Evolutionary conservation across 2,888 invertebrate species (phyloP), one percentile per base, ranked within the genome.

Genomic region (Cerastoderma edule): DNA sequence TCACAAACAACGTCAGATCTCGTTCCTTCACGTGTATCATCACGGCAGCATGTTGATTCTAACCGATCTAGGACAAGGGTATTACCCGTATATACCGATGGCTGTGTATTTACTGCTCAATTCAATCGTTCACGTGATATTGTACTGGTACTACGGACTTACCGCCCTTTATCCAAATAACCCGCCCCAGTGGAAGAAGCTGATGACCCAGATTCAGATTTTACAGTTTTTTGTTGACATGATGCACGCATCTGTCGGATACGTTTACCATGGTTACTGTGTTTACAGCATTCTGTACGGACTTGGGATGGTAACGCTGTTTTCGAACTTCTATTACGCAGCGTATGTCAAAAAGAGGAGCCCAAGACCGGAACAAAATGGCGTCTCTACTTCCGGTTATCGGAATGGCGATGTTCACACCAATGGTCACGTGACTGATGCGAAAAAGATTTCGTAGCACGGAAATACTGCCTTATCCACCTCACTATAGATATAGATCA

Each of bases 21-120:
- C 89, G 22, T 87, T 91, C 66, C 88, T 92, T 5, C 92, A 92
- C 78, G 87, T 92, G 0, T 92, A 90, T 72, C 92, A 92, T 72
- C 92, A 92, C 75, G 82, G 89, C 53, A 88, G 89, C 64, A 92
- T 92, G 90, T 69, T 92, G 33, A 81, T 92, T 13, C 86, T 92
- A 4, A 89, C 89, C 28, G 90, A 92, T 72, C 79, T 88, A 32
- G 85, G 85, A 4, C 86, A 85, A 69, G 77, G 79, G n/a, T 67
- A 72, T 46, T 89, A 88, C 56, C 87, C 90, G n/a, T 92, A 90
- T 88, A 88, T 90, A 6, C 88, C 89, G 35, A 86, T 92, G 39
- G 89, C 90, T 8, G 56, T 87, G 3, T 87, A 89, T 66, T 76
- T 92, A 10, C 84, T 76, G n/a, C 75, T 91, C 35, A 92, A 92